These are phyloP conservation scores for Drosophila tristis DNA, from an alignment of 1,140 invertebrate genomes.

Conservation along the genomic window DNA sequence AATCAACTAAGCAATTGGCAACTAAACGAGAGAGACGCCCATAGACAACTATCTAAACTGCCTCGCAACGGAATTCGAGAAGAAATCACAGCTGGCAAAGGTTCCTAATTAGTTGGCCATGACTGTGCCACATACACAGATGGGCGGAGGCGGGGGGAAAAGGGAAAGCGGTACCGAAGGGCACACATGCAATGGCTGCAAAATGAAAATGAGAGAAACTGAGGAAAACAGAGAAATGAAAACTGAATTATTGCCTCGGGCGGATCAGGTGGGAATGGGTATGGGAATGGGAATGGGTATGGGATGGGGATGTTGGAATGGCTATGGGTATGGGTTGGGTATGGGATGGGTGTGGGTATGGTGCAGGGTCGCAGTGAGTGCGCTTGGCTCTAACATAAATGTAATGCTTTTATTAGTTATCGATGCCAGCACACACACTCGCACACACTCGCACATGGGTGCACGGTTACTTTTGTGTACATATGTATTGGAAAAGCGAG, in stretches of 20 bases:
- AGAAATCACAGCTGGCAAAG: conserved; percentile 35
- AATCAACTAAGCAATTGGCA: conserved; percentile 79
- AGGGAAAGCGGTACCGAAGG: not conserved
- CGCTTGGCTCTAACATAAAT: conserved; percentile 63
- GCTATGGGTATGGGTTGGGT: too few relatives aligned
- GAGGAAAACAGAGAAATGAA: conserved; percentile 61
- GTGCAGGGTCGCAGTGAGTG: conserved; percentile 9
- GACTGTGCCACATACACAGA: conserved; percentile 34
- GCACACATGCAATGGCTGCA: conserved; percentile 45
- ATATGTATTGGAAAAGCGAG: conserved; percentile 10
- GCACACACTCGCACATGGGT: conserved; percentile 5
- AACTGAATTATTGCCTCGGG: conserved; percentile 72
- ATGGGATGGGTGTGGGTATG: too few relatives aligned
- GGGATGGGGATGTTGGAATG: too few relatives aligned
- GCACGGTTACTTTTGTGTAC: not conserved
- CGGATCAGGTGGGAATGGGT: conserved; percentile 24
- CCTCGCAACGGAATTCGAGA: not conserved
- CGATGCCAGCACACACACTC: conserved; percentile 50
- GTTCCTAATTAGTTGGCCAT: conserved; percentile 70
- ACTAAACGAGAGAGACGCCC: conserved; percentile 43
- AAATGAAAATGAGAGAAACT: conserved; percentile 57
- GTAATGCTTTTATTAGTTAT: conserved; percentile 81
- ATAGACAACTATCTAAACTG: conserved; percentile 8
- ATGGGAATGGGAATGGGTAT: too few relatives aligned
- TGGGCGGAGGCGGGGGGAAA: not conserved